phyloP scores from a whole-genome alignment of 2,888 invertebrate species.

The Cheilosia scutellata region DNA sequence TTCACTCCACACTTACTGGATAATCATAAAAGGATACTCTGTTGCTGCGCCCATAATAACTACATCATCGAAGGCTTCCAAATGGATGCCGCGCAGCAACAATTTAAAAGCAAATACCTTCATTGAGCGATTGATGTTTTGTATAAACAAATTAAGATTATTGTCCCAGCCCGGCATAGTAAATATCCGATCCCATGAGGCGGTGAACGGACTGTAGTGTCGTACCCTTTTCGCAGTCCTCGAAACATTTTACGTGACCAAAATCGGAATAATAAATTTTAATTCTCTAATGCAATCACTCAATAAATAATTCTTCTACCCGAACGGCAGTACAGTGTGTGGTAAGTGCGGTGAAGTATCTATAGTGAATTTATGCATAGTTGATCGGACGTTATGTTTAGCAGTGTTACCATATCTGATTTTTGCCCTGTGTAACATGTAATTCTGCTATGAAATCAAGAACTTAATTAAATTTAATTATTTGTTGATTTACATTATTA shows the following conservation, averaged over 20 bases:
- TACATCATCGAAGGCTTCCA: neutral
- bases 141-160: conserved; percentile 28
- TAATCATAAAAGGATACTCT: neutral
- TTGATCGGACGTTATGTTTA: no score
- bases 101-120: conserved; percentile 24
- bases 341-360: neutral
- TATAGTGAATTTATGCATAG: neutral
- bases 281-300: conserved; percentile 54
- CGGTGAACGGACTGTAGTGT: neutral
- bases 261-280: conserved; percentile 44
- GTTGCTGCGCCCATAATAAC: no score
- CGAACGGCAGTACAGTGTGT: neutral
- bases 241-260: conserved; percentile 1
- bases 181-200: neutral
- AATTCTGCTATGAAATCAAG: no score
- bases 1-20: neutral
- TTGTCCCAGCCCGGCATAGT: neutral
- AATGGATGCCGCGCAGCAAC: neutral
- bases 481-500: no score
- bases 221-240: no score
- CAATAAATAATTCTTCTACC: conserved; percentile 43
- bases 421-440: no score
- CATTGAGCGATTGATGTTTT: neutral
- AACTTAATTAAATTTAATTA: no score
- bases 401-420: no score